Evolutionary conservation across 2,888 invertebrate species (phyloP).

Genomic region (Alloscopus bannaensis): DNA sequence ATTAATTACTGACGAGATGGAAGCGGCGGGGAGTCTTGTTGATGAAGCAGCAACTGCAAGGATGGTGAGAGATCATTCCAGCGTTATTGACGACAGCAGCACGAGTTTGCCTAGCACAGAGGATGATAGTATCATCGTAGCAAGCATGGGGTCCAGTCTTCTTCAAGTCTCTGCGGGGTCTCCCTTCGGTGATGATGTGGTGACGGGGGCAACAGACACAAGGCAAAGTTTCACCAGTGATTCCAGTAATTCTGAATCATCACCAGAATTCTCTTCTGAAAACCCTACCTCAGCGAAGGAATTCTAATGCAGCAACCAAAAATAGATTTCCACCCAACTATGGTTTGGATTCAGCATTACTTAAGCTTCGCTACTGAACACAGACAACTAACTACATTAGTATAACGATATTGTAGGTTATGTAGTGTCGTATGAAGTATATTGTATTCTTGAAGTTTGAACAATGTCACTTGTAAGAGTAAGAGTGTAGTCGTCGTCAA

Average conservation of each 20-base stretch:
- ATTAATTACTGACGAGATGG: constrained; percentile 52
- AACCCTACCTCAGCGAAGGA: constrained; percentile 5
- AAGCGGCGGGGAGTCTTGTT: constrained; percentile 50
- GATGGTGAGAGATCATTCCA: constrained; percentile 22
- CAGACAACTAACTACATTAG: not conserved
- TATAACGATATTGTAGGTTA: not conserved
- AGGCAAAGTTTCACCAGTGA: constrained; percentile 22
- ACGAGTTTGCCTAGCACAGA: constrained; percentile 8
- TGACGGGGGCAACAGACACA: not conserved
- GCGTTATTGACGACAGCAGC: not conserved
- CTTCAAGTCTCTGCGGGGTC: constrained; percentile 24
- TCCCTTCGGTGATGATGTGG: constrained; percentile 12
- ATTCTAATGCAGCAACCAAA: not conserved
- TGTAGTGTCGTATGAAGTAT: not conserved
- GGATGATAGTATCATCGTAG: constrained; percentile 42
- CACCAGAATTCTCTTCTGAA: constrained; percentile 3
- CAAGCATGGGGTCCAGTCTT: constrained; percentile 40
- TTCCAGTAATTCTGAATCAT: constrained; percentile 6
- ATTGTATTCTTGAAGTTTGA: no score
- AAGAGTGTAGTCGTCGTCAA: no score
- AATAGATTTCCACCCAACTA: constrained; percentile 3
- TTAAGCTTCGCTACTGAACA: not conserved
- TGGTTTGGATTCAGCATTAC: not conserved
- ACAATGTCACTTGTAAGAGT: no score
- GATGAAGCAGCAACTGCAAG: constrained; percentile 32